Evolutionary conservation across 2,888 invertebrate genomes (phyloP).

Genomic region (Tholera decimalis): DNA sequence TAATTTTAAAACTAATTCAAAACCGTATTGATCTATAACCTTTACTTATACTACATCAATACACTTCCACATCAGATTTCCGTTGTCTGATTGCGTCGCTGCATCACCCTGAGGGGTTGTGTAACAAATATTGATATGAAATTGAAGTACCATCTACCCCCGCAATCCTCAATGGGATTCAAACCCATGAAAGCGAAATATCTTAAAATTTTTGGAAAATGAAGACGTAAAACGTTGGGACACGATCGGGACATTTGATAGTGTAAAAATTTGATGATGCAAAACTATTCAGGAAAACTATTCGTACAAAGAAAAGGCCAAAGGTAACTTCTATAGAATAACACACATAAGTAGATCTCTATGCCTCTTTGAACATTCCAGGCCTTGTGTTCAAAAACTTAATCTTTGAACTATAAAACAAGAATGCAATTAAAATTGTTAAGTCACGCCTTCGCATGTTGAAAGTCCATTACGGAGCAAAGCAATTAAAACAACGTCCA

Average conservation of each 20-base stretch:
- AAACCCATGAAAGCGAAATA: slow-evolving; percentile 58
- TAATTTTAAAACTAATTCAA: neutral
- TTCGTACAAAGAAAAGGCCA: neutral
- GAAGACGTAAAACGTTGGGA: slow-evolving; percentile 37
- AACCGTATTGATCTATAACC: slow-evolving; percentile 19
- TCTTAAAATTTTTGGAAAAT: slow-evolving; percentile 27
- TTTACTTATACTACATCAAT: slow-evolving; percentile 30
- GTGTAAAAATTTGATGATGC: slow-evolving; percentile 19
- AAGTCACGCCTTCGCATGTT: slow-evolving; percentile 56
- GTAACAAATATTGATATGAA: slow-evolving; percentile 80
- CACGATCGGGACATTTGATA: slow-evolving; percentile 22
- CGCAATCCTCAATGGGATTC: slow-evolving; percentile 63
- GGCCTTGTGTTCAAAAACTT: slow-evolving; percentile 50
- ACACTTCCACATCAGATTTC: slow-evolving; percentile 46
- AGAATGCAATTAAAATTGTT: slow-evolving; percentile 56
- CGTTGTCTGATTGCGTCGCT: slow-evolving; percentile 51
- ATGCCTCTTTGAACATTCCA: neutral
- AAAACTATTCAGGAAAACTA: neutral
- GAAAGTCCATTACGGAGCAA: slow-evolving; percentile 39
- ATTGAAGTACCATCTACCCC: slow-evolving; percentile 74
- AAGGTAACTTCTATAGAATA: neutral
- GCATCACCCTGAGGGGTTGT: slow-evolving; percentile 61
- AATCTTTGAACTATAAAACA: slow-evolving; percentile 62
- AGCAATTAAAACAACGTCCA: slow-evolving; percentile 54
- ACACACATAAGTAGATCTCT: neutral